Percentiles rank a stretch among this genome's conserved stretches.
These are phyloP conservation scores for Chlorops oryzae DNA, from an alignment of 1,140 invertebrate species.

Conservation along the genomic window DNA sequence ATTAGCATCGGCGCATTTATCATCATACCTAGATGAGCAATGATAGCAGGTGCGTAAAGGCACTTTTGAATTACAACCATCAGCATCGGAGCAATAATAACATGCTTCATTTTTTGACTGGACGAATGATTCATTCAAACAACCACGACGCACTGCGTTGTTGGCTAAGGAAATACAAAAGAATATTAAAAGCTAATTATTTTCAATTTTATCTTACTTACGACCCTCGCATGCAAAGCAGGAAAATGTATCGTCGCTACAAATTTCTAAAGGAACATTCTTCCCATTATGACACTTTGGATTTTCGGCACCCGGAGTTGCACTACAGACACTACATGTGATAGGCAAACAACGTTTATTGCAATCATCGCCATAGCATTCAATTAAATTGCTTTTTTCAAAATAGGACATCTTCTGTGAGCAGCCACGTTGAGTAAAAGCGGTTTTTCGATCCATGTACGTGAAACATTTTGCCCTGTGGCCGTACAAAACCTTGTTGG, in stretches of 20 bases:
- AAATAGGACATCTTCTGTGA: constrained; percentile 35
- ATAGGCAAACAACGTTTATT: constrained; percentile 33
- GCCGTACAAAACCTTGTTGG: constrained; percentile 35
- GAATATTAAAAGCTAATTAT: neutral
- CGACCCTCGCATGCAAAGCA: constrained; percentile 41
- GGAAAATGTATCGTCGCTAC: constrained; percentile 21
- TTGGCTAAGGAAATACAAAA: constrained; percentile 12
- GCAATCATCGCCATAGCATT: constrained; percentile 36
- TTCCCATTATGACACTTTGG: constrained; percentile 22
- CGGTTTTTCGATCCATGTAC: constrained; percentile 28
- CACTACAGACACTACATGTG: constrained; percentile 29
- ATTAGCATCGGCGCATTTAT: constrained; percentile 27
- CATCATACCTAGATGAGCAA: constrained; percentile 26
- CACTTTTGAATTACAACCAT: constrained; percentile 32
- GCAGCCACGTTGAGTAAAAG: constrained; percentile 32
- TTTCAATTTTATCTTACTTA: constrained; percentile 14
- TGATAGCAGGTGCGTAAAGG: constrained; percentile 35
- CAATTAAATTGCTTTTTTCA: constrained; percentile 24
- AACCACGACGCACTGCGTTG: constrained; percentile 29
- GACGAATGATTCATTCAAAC: constrained; percentile 20
- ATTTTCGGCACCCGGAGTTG: constrained; percentile 19
- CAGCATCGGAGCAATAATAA: constrained; percentile 28
- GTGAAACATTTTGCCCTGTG: constrained; percentile 34
- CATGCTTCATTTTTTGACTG: constrained; percentile 19
- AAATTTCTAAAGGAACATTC: constrained; percentile 18